phyloP scores from a whole-genome alignment of 2,888 invertebrate genomes.

The Agrochola litura region DNA sequence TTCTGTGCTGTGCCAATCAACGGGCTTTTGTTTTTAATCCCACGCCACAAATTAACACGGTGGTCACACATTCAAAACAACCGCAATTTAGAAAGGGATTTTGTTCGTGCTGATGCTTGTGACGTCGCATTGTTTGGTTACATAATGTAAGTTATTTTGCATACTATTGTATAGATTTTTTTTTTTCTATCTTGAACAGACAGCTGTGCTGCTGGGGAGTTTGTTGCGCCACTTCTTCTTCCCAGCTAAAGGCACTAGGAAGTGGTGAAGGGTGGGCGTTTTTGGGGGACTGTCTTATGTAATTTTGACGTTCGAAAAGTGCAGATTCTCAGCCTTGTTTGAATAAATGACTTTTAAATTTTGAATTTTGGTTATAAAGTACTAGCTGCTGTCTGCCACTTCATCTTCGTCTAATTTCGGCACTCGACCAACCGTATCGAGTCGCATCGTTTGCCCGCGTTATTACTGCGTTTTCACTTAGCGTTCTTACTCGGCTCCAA shows the following conservation, averaged over 20 bases:
- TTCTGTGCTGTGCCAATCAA: conserved; percentile 42
- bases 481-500: neutral
- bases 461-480: neutral
- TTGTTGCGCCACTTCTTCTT: no score
- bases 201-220: no score
- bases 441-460: neutral
- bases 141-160: no score
- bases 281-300: no score
- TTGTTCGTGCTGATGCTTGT: conserved; percentile 6
- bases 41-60: conserved; percentile 39
- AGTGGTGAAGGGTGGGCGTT: no score
- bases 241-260: no score
- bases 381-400: neutral
- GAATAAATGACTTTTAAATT: no score
- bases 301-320: no score
- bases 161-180: no score
- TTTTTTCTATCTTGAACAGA: no score
- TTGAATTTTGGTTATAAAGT: neutral
- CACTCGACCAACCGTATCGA: neutral
- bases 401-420: neutral
- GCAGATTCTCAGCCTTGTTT: no score
- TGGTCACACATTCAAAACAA: conserved; percentile 31
- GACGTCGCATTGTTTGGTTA: conserved; percentile 6
- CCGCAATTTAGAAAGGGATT: conserved; percentile 38
- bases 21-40: conserved; percentile 51